phyloP scores from a whole-genome alignment of 2,797 vertebrate genomes.

The Zonotrichia albicollis region DNA sequence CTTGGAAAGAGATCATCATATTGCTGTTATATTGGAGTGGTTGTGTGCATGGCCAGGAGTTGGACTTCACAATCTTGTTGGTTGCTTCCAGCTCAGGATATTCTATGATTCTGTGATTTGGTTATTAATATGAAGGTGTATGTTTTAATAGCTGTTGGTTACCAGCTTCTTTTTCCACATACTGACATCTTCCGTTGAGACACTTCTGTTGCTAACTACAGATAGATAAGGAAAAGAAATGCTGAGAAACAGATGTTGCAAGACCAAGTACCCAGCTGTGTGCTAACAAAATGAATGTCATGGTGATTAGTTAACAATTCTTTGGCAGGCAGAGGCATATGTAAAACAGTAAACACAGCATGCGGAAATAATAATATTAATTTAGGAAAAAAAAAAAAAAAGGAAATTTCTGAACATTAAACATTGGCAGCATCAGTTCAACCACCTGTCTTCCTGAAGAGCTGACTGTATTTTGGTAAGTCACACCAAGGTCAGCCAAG shows the following conservation, averaged over 20 bases:
- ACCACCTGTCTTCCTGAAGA: constrained; percentile 67
- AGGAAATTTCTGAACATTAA: constrained; percentile 59
- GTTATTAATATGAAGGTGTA: background rate
- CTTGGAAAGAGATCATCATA: background rate
- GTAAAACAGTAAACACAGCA: constrained; percentile 68
- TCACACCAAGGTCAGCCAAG: constrained; percentile 59
- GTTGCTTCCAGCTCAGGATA: background rate
- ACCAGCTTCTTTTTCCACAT: background rate
- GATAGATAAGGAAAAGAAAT: constrained; percentile 31
- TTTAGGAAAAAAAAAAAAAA: background rate
- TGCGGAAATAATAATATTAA: constrained; percentile 47
- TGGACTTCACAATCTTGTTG: background rate
- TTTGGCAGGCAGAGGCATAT: constrained; percentile 71
- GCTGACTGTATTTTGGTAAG: constrained; percentile 61
- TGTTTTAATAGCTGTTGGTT: background rate
- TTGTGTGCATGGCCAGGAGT: background rate
- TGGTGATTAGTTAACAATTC: constrained; percentile 76
- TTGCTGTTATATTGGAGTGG: background rate
- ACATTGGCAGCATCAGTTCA: constrained; percentile 61
- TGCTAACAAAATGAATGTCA: constrained; percentile 72
- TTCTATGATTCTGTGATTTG: background rate
- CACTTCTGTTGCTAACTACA: background rate
- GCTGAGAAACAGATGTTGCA: constrained; percentile 73
- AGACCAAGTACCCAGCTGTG: constrained; percentile 75
- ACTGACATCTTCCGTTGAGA: background rate